Percentiles rank a stretch among this genome's conserved stretches.
phyloP scores from a whole-genome alignment of 2,888 invertebrate species.

The Pasiphila rectangulata region DNA sequence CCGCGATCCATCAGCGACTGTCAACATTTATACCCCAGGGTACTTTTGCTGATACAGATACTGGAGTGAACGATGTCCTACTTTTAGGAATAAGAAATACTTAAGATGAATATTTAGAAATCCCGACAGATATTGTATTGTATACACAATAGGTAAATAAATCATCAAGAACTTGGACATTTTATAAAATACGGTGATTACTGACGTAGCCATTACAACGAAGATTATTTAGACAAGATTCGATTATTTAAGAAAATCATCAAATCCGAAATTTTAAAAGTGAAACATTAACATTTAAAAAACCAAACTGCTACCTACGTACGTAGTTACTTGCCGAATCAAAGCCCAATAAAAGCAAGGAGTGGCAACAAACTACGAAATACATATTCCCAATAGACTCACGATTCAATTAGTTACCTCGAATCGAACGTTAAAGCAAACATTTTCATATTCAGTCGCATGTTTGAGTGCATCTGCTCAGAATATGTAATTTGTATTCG shows the following conservation, averaged over 20 bases:
- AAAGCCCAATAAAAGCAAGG: no score
- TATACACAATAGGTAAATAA: no score
- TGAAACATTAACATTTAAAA: no score
- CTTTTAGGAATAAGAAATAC: constrained; percentile 15
- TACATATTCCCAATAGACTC: constrained; percentile 7
- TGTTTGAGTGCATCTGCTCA: constrained; percentile 27
- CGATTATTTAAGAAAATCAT: no score
- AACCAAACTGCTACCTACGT: no score
- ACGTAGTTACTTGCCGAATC: no score
- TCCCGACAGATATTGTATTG: no score
- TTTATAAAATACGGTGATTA: no score
- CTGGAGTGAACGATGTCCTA: constrained; percentile 14
- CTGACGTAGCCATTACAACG: no score
- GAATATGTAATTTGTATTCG: constrained; percentile 29
- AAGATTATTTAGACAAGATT: no score
- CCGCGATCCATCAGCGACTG: constrained; percentile 28
- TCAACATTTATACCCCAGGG: constrained; percentile 23
- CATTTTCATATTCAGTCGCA: constrained; percentile 21
- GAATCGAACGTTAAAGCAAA: constrained; percentile 10
- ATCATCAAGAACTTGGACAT: no score
- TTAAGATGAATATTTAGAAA: constrained; percentile 1
- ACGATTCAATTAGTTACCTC: constrained; percentile 13
- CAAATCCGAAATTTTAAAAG: no score
- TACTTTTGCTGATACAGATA: constrained; percentile 23
- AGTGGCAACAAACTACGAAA: background rate